Evolutionary conservation across 2,888 invertebrate genomes (phyloP).

Genomic region (Toxonevra muliebris): DNA sequence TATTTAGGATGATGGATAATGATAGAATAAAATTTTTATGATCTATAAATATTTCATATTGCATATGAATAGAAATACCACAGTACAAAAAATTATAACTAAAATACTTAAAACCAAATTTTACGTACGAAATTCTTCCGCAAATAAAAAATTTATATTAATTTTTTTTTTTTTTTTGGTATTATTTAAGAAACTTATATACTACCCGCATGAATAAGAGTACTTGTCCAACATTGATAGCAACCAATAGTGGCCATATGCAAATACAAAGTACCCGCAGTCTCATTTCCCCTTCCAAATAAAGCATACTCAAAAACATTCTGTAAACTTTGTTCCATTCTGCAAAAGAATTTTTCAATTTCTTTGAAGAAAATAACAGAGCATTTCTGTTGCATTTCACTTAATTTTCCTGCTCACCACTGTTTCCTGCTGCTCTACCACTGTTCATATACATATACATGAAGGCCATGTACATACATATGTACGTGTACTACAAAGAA

Average conservation of each 20-base stretch:
- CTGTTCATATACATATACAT: neutral
- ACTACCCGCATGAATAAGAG: neutral
- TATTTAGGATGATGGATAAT: too few relatives aligned
- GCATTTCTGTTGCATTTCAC: neutral
- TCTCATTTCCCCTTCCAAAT: neutral
- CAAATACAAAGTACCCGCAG: conserved; percentile 1
- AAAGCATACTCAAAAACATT: neutral
- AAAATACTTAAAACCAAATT: too few relatives aligned
- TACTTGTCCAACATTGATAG: conserved; percentile 1
- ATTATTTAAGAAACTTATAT: too few relatives aligned
- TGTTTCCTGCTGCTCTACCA: too few relatives aligned
- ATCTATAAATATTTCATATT: too few relatives aligned
- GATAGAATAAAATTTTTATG: too few relatives aligned
- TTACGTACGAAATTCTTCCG: too few relatives aligned
- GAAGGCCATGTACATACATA: neutral
- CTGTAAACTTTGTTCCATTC: neutral
- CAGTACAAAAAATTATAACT: too few relatives aligned
- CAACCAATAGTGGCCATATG: conserved; percentile 8
- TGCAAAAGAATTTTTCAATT: neutral
- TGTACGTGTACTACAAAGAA: neutral
- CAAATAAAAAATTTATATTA: too few relatives aligned
- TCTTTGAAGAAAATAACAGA: neutral
- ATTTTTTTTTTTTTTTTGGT: too few relatives aligned
- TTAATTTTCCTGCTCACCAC: neutral
- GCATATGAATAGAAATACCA: neutral